phyloP scores from a whole-genome alignment of 2,888 invertebrate genomes.

The Amiota mariae region DNA sequence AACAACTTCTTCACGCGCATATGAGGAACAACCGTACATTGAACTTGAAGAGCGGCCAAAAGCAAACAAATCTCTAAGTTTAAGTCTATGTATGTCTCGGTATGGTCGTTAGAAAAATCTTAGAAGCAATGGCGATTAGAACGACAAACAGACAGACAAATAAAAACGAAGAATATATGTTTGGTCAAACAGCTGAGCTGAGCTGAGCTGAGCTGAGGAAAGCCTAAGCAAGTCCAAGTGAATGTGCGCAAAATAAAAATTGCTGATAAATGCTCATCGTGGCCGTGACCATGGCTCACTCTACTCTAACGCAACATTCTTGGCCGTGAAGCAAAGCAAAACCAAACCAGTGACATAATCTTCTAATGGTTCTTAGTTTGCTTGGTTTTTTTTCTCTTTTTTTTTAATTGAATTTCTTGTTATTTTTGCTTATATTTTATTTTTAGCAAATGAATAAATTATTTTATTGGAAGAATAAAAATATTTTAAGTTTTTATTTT shows the following conservation, averaged over 20 bases:
- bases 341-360: conserved; percentile 14
- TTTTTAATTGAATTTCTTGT: neutral
- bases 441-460: neutral
- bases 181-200: conserved; percentile 5
- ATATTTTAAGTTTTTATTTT: neutral
- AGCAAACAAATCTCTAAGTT: conserved; percentile 4
- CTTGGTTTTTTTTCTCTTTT: neutral
- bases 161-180: no score
- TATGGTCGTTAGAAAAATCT: neutral
- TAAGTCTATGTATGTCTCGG: neutral
- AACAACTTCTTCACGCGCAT: conserved; percentile 19
- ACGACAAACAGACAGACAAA: neutral
- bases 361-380: conserved; percentile 1
- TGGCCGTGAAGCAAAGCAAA: neutral
- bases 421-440: neutral
- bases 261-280: conserved; percentile 17
- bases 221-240: no score
- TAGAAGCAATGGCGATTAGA: neutral
- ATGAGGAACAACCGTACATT: conserved; percentile 14
- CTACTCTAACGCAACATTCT: neutral
- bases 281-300: conserved; percentile 23
- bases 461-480: neutral
- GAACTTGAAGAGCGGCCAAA: conserved; percentile 21
- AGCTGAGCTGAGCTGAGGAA: neutral
- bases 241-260: neutral